Conservation (phyloP, 2,888 invertebrate species). For the Lycophotia porphyrea region DNA sequence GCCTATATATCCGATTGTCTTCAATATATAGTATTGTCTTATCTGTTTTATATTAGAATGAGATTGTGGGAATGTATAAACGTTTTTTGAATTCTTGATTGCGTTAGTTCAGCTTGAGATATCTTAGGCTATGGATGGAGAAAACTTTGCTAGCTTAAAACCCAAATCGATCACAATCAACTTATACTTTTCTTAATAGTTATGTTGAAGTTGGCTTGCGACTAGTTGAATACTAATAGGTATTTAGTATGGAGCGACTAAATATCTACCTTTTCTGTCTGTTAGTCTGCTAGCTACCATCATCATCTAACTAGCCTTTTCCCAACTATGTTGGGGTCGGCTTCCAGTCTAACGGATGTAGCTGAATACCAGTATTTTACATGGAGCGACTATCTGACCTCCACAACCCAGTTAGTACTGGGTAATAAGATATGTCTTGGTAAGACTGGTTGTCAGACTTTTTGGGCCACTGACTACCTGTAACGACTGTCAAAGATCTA, state of each 20-base stretch:
- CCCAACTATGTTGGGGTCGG: too few relatives aligned
- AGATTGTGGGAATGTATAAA: constrained; percentile 47
- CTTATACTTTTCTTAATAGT: background rate
- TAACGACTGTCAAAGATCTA: too few relatives aligned
- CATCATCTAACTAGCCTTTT: too few relatives aligned
- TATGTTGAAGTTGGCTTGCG: background rate
- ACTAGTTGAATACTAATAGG: background rate
- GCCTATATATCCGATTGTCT: constrained; percentile 63
- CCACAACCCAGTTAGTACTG: too few relatives aligned
- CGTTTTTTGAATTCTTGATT: constrained; percentile 59
- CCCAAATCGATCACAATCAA: background rate
- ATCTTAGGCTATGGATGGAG: background rate
- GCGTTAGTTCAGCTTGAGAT: constrained; percentile 19
- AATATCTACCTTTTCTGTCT: background rate
- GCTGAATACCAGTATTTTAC: too few relatives aligned
- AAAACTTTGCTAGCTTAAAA: too few relatives aligned
- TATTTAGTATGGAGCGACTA: background rate
- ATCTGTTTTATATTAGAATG: constrained; percentile 62
- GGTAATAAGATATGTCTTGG: too few relatives aligned
- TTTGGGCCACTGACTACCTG: too few relatives aligned
- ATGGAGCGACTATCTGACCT: too few relatives aligned
- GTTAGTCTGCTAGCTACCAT: background rate
- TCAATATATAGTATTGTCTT: constrained; percentile 65
- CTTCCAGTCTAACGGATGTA: too few relatives aligned
- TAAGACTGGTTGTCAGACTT: too few relatives aligned